A percentile compares a stretch with the other conserved stretches of the same genome.
These are phyloP conservation scores for Prionchulus punctatus DNA, from an alignment of 2,888 invertebrate genomes.

Conservation along the genomic window DNA sequence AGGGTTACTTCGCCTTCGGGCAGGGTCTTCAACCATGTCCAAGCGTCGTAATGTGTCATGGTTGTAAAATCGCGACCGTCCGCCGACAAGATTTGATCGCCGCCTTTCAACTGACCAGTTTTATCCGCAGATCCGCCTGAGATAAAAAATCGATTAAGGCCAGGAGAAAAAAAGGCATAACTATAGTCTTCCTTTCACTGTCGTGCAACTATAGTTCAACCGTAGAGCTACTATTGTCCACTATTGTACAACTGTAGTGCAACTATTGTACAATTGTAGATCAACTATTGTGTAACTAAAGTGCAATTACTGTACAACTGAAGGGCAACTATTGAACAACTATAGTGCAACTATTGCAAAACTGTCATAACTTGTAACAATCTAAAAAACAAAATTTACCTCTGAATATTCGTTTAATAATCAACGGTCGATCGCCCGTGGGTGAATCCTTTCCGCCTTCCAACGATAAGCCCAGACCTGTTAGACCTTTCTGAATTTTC, in stretches of 20 bases:
- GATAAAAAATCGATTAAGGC: conserved; percentile 8
- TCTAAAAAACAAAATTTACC: conserved; percentile 44
- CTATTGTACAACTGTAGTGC: neutral
- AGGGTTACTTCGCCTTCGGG: conserved; percentile 64
- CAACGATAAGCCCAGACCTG: conserved; percentile 79
- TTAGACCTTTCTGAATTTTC: conserved; percentile 46
- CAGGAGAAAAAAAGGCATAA: too few species aligned
- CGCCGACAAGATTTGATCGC: conserved; percentile 67
- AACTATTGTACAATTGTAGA: too few species aligned
- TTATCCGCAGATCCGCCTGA: conserved; percentile 75
- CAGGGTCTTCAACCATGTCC: conserved; percentile 76
- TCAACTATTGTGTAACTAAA: too few species aligned
- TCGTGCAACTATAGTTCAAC: too few species aligned
- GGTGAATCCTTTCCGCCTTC: conserved; percentile 84
- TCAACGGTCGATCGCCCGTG: conserved; percentile 66
- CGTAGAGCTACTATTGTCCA: too few species aligned
- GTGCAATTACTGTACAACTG: neutral
- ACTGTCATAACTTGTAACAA: neutral
- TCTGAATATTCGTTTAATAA: conserved; percentile 80
- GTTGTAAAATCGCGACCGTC: conserved; percentile 61
- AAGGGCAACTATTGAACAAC: neutral
- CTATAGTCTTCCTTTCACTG: too few species aligned
- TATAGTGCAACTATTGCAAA: neutral
- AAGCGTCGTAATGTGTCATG: conserved; percentile 80
- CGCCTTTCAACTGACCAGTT: conserved; percentile 60